A percentile compares a stretch with the other conserved stretches of the same genome.
These are phyloP conservation scores for Nebria ingens DNA, from an alignment of 1,140 invertebrate species.

Conservation along the genomic window DNA sequence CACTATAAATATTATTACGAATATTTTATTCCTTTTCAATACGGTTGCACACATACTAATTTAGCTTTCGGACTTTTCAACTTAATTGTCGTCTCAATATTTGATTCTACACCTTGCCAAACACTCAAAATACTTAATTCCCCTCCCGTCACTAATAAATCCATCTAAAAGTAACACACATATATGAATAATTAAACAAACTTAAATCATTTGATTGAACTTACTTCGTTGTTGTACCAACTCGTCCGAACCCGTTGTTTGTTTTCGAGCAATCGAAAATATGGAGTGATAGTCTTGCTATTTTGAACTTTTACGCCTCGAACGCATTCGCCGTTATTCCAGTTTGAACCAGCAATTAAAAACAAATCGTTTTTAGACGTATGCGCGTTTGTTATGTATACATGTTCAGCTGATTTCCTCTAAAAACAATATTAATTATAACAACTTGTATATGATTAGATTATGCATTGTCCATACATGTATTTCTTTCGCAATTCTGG, in stretches of 20 bases:
- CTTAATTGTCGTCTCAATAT: not conserved
- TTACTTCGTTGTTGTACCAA: constrained; percentile 48
- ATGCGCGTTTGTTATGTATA: constrained; percentile 53
- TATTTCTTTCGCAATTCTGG: constrained; percentile 39
- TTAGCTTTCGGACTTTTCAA: too few relatives aligned
- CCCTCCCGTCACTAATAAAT: constrained; percentile 51
- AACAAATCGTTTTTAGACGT: constrained; percentile 35
- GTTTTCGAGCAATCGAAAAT: constrained; percentile 46
- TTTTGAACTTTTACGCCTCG: constrained; percentile 43
- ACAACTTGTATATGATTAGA: constrained; percentile 20
- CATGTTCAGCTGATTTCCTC: constrained; percentile 48
- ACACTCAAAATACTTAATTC: constrained; percentile 51
- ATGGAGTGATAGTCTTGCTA: constrained; percentile 39
- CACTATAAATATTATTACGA: too few relatives aligned
- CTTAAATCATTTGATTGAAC: constrained; percentile 19
- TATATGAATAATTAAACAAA: constrained; percentile 16
- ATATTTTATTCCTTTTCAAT: too few relatives aligned
- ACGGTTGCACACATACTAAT: too few relatives aligned
- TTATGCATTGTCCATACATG: constrained; percentile 30
- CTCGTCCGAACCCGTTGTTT: constrained; percentile 56
- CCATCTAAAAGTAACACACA: constrained; percentile 36
- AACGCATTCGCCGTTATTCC: constrained; percentile 35
- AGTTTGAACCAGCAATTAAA: constrained; percentile 51
- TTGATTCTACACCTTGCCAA: constrained; percentile 37
- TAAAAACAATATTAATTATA: constrained; percentile 28